Base-by-base conservation (phyloP, 2,888 invertebrate species). In the Lycocerus yunnanus region DNA sequence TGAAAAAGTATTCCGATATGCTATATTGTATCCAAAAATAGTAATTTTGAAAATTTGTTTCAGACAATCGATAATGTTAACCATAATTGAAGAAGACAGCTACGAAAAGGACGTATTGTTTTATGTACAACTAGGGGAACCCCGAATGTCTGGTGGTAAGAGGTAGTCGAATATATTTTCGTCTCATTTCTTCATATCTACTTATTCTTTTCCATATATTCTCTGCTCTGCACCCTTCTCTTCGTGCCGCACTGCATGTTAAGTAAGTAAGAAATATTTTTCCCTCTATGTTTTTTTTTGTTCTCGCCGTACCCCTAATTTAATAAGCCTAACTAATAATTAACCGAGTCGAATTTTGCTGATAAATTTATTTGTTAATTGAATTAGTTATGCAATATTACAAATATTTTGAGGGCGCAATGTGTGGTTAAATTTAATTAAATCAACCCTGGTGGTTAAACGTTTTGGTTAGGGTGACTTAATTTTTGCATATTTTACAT, bases 71-170 rank as follows among this genome's bases (percentile, higher is more conserved):
- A 95, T 99, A 84, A 90, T 92, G 68, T 89, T 99, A 78, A 93
- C 93, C 82, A 96, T 99, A 78, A 91, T 96, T 80, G 98, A 99
- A 89, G 97, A 98, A 85, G 98, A 99, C 88, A 97, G 97, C 85
- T 99, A 99, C 87, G 98, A 99, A 88, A 97, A 99, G 87, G 96
- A 97, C 85, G 96, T 97, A 27, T 90, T 94, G 16, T 97, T 99
- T 88, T 96, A 94, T 88, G 94, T 99, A 13, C 95, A 97, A 85
- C 89, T 99, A 20, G 96, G 95, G 9, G 94, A 95, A 81, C 99
- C 99, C 13, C 92, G 93, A 84, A 91, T 95, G 86, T 90, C 95
- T 81, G 95, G 95, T 90, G 96, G 96, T 96, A 91, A 92, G 90
- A 84, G 75, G 69, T 71, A 65, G 69, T 66, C 66, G 68, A 68